A percentile compares a stretch with the other conserved stretches of the same genome.
Conservation (phyloP, 1,140 invertebrate species). For the Pseudomyrmex flavicornis region DNA sequence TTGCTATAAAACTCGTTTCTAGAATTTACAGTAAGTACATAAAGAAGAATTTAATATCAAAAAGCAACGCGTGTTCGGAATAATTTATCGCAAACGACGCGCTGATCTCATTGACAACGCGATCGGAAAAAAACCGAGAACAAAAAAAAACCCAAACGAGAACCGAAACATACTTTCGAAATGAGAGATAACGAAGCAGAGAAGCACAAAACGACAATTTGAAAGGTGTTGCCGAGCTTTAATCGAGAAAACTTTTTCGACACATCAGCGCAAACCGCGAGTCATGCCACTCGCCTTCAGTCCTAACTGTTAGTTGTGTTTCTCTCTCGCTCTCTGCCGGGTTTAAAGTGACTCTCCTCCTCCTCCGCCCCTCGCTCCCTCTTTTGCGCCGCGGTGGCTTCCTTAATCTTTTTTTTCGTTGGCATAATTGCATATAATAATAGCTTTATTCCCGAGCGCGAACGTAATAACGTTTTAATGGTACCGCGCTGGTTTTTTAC, state of each 20-base stretch:
- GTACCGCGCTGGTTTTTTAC: constrained; percentile 58
- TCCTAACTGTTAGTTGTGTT: constrained; percentile 34
- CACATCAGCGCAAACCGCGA: constrained; percentile 59
- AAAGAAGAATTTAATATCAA: background rate
- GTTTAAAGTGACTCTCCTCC: constrained; percentile 39
- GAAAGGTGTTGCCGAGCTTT: constrained; percentile 35
- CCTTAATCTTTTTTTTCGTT: constrained; percentile 59
- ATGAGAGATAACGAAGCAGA: constrained; percentile 34
- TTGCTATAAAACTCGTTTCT: background rate
- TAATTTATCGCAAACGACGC: background rate
- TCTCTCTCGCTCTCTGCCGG: constrained; percentile 14
- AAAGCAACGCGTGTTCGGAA: background rate
- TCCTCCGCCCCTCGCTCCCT: background rate
- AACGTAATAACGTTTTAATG: constrained; percentile 74
- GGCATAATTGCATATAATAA: constrained; percentile 72
- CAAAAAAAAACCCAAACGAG: background rate
- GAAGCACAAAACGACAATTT: background rate
- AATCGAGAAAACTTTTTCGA: constrained; percentile 68
- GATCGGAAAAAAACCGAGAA: background rate
- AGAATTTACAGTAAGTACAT: background rate
- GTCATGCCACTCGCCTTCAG: constrained; percentile 59
- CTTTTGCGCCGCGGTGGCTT: constrained; percentile 3
- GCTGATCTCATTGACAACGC: constrained; percentile 14
- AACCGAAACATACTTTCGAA: constrained; percentile 1
- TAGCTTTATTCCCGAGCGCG: constrained; percentile 67